Percentiles rank a stretch among this genome's conserved stretches.
Evolutionary conservation across 2,888 invertebrate genomes (phyloP).

Genomic region (Mythimna ferrago): DNA sequence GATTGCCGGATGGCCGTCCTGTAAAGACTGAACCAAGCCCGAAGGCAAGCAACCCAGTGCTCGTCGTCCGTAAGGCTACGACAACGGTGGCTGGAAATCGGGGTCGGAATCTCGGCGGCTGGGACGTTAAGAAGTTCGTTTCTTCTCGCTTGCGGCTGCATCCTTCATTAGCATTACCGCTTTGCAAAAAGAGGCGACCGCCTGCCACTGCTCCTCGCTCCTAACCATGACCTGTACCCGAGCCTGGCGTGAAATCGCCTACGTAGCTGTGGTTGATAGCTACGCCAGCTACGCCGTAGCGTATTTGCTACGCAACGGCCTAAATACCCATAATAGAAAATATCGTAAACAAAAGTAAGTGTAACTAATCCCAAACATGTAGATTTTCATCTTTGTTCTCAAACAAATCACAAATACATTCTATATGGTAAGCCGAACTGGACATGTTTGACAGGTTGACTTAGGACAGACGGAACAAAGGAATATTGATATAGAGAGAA

Average conservation of each 20-base stretch:
- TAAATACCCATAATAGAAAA: not conserved
- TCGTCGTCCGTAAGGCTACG: too few relatives aligned
- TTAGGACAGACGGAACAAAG: constrained; percentile 57
- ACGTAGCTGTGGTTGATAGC: constrained; percentile 36
- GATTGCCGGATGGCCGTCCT: too few relatives aligned
- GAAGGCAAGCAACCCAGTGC: too few relatives aligned
- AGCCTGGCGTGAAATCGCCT: constrained; percentile 8
- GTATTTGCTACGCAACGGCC: constrained; percentile 14
- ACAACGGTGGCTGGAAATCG: too few relatives aligned
- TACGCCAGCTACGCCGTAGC: constrained; percentile 36
- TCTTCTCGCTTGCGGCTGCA: too few relatives aligned
- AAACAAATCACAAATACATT: constrained; percentile 60
- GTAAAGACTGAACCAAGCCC: too few relatives aligned
- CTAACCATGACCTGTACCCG: too few relatives aligned
- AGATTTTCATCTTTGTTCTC: constrained; percentile 30
- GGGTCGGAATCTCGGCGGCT: too few relatives aligned
- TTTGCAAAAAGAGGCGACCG: too few relatives aligned
- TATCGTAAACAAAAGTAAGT: not conserved
- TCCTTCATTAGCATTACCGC: too few relatives aligned
- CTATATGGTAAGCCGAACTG: constrained; percentile 56
- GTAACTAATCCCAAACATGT: constrained; percentile 14
- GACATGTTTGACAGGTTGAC: constrained; percentile 60
- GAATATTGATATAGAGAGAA: constrained; percentile 62
- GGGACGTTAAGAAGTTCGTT: too few relatives aligned
- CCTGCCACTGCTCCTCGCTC: too few relatives aligned